Percentiles rank a stretch among this genome's conserved stretches.
Evolutionary conservation across 2,797 vertebrate species (phyloP).

Genomic region (Coccyzus lansbergi): DNA sequence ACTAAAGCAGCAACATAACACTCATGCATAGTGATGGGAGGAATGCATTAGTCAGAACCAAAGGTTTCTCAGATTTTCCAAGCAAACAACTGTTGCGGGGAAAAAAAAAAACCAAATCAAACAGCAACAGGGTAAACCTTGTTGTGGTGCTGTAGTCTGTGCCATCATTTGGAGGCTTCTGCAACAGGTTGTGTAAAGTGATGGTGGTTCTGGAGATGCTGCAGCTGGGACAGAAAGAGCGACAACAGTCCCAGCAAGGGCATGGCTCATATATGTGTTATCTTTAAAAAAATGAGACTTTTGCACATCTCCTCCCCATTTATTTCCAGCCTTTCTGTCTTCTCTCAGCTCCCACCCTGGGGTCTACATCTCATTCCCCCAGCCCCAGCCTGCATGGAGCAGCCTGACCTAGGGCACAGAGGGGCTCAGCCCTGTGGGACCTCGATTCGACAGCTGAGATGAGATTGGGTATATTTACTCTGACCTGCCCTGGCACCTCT

Average conservation of each 20-base stretch:
- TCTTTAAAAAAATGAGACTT: not conserved
- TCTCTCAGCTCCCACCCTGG: not conserved
- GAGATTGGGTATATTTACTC: not conserved
- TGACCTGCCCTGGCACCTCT: not conserved
- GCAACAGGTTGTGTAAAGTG: not conserved
- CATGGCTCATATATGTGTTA: accelerated
- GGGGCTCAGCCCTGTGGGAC: not conserved
- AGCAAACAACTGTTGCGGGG: not conserved
- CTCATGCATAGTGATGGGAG: accelerated
- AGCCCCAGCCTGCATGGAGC: accelerated
- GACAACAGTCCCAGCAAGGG: not conserved
- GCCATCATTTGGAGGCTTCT: not conserved
- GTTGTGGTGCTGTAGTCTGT: not conserved
- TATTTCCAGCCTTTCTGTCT: not conserved
- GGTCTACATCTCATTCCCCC: not conserved
- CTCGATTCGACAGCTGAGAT: not conserved
- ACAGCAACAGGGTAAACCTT: accelerated
- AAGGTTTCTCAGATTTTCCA: not conserved
- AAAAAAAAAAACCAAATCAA: too few species aligned
- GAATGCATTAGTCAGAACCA: not conserved
- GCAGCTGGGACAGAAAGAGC: not conserved
- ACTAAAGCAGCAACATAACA: not conserved
- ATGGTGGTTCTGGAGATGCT: not conserved
- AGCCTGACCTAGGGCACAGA: accelerated
- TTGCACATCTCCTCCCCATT: not conserved